A percentile compares a stretch with the other conserved stretches of the same genome.
Conservation (phyloP, 2,113 vertebrate genomes). For the Scomber scombrus region DNA sequence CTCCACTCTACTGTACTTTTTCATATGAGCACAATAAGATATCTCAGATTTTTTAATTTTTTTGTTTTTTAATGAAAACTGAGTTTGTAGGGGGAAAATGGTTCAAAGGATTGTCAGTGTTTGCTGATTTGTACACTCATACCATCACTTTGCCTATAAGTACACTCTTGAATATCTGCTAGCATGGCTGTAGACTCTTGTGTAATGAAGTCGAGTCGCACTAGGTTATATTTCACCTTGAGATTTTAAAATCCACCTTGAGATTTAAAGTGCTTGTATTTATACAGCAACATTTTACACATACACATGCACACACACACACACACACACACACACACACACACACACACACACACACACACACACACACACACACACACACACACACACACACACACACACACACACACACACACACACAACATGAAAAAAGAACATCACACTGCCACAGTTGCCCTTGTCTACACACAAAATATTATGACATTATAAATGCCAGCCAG, state of each 20-base stretch:
- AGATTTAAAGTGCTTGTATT: slow-evolving; percentile 18
- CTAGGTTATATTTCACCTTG: slow-evolving; percentile 34
- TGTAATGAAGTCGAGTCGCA: not conserved
- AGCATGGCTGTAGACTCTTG: slow-evolving; percentile 3
- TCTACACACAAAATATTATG: slow-evolving; percentile 23
- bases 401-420: not conserved
- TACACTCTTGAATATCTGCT: not conserved
- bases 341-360: not conserved
- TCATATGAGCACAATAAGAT: not conserved
- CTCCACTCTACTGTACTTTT: not conserved
- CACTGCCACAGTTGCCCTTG: not conserved
- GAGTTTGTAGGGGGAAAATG: not conserved
- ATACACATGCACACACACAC: not conserved
- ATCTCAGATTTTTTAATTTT: not conserved
- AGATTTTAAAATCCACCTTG: slow-evolving; percentile 41
- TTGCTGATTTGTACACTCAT: not conserved
- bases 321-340: not conserved
- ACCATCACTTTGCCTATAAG: not conserved
- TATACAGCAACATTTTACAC: not conserved
- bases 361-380: slow-evolving; percentile 1
- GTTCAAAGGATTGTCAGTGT: not conserved
- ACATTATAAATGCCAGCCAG: slow-evolving; percentile 47
- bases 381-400: not conserved
- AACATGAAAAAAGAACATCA: not conserved
- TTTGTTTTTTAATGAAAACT: slow-evolving; percentile 1